Evolutionary conservation across 2,113 vertebrate genomes (phyloP).

Genomic region (Perccottus glenii): DNA sequence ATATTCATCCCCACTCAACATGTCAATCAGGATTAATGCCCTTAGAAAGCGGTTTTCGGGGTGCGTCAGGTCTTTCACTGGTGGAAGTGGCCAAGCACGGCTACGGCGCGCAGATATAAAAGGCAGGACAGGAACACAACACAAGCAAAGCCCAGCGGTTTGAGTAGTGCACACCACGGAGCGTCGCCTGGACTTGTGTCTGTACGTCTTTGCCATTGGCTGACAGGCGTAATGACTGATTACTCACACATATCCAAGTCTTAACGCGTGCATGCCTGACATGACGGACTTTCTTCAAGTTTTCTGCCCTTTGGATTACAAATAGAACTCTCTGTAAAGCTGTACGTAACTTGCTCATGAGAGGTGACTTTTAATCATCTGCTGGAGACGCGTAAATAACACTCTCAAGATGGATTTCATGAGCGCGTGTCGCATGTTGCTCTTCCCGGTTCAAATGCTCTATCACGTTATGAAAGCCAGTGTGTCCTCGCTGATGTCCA

Average conservation of each 20-base stretch:
- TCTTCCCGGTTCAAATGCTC: conserved; percentile 87
- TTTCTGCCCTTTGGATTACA: conserved; percentile 29
- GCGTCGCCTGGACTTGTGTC: conserved; percentile 40
- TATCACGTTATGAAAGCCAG: conserved; percentile 81
- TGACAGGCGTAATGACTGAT: conserved; percentile 61
- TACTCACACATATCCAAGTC: conserved; percentile 17
- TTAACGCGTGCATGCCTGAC: conserved; percentile 33
- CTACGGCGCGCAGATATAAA: conserved; percentile 55
- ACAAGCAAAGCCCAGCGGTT: conserved; percentile 34
- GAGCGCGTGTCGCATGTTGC: conserved; percentile 83
- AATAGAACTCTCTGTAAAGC: conserved; percentile 14
- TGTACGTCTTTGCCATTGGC: conserved; percentile 18
- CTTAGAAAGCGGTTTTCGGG: conserved; percentile 79
- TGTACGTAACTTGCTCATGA: conserved; percentile 25
- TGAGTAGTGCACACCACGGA: conserved; percentile 41
- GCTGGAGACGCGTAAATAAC: conserved; percentile 27
- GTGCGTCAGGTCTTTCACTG: conserved; percentile 46
- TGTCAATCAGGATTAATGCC: conserved; percentile 96
- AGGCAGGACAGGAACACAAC: conserved; percentile 23
- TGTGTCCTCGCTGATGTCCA: conserved; percentile 80
- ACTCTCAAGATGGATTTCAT: conserved; percentile 83
- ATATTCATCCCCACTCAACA: conserved; percentile 85
- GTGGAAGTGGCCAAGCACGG: conserved; percentile 27
- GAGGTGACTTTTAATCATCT: conserved; percentile 17
- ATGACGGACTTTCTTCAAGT: conserved; percentile 34